Conservation (phyloP, 2,797 vertebrate genomes). For the Eurystomus glaucurus region DNA sequence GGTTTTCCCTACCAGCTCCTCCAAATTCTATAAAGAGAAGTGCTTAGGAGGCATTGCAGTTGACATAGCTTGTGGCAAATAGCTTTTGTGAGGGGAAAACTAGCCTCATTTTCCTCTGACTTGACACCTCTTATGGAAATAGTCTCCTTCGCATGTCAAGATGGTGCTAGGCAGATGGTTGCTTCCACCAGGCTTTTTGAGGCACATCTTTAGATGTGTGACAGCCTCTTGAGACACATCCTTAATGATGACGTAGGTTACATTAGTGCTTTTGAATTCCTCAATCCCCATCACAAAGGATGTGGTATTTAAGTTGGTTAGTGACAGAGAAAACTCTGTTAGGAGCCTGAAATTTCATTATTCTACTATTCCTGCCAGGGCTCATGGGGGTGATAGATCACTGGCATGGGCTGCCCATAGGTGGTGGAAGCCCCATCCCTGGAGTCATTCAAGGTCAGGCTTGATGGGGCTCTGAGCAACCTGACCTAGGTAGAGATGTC, state of each 20-base stretch:
- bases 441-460: no score
- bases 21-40: neutral
- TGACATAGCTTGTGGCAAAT: neutral
- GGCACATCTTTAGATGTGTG: neutral
- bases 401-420: no score
- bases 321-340: neutral
- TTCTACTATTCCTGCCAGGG: neutral
- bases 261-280: neutral
- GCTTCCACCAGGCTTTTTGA: neutral
- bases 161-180: neutral
- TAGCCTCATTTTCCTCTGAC: neutral
- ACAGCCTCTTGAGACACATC: neutral
- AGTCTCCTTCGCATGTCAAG: neutral
- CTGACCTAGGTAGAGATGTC: no score
- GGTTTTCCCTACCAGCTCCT: neutral
- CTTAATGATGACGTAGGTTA: neutral
- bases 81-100: rapidly evolving
- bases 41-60: neutral
- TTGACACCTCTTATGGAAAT: neutral
- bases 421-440: no score
- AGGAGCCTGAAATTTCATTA: neutral
- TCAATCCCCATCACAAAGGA: neutral
- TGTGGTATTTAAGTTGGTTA: neutral
- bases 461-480: no score
- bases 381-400: no score